Base-by-base conservation (phyloP, 2,888 invertebrate species). In the Boloria euphrosyne region DNA sequence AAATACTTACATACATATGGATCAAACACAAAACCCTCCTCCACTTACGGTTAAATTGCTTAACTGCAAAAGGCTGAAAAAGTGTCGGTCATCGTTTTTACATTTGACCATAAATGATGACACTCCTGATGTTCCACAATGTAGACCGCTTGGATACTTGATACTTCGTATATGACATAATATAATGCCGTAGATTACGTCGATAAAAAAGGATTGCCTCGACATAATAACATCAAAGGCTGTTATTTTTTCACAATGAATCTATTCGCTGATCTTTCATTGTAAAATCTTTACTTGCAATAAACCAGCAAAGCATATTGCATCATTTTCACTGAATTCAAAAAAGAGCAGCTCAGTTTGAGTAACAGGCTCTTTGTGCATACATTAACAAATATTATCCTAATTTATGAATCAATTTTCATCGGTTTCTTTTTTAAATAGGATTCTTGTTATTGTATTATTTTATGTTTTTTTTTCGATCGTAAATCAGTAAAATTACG, bases 181-280 rank as follows among this genome's bases (percentile, higher is more conserved):
- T 4, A 63, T 64, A 64, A 66, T 63, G 46, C 55, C 38, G 52
- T 47, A 66, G 64, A 66, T 66, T 61, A 66, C 57, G 61, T 17
- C 69, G 57, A 58, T 69, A 66, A 66, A 69, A 68, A 66, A 64
- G 58, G 64, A 64, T 66, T 69, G 66, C 31, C 46, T 64, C 52
- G 31, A 59, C 59, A 66, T 63, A 62, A 69, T 60, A 59, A 47
- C 60, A 44, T 59, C 59, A 58, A 31, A 31, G 53, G 46, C 63
- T 67, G 53, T 62, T 65, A 65, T 49, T 65, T 65, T 65, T 47
- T 62, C 58, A 62, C 62, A 62, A 68, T 68, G 54, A 65, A 62
- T 50, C 38, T 57, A 49, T 31, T 49, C 47, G 57, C 63, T 17
- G 14, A n/a, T 47, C 6, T 14, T 47, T 47, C n/a, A 3, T n/a